Base-by-base conservation (phyloP, 2,113 vertebrate genomes). In the Oenanthe oenanthe region DNA sequence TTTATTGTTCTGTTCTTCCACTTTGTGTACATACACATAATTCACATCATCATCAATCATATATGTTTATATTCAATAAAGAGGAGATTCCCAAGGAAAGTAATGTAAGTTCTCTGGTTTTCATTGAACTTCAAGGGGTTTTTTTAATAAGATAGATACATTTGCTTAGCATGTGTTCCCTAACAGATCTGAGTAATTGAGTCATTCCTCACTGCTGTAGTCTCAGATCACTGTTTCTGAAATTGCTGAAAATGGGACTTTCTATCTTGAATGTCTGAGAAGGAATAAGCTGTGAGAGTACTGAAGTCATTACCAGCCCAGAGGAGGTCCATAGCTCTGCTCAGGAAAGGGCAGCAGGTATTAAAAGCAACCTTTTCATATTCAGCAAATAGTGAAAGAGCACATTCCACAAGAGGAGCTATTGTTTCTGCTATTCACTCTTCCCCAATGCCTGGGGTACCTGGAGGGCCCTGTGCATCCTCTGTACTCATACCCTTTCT, bases 201-300 rank as follows among this genome's bases (percentile, higher is more conserved):
- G 26, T 90, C 36, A 85, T 91, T 89, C 51, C 54, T 94, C 42
- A 61, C 47, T 3, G 6, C 14, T 68, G 20, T 65, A 57, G 32
- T 62, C 21, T 80, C 31, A 53, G 79, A 74, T 84, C 72, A 60
- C 70, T 63, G 26, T 82, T 87, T 76, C 57, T 89, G 71, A 88
- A 94, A 85, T 62, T 66, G 45, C 42, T 80, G 88, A 70, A 93
- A 93, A 90, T 54, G 56, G 47, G 47, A 62, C 42, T 88, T 91
- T 62, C 47, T 66, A 0, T 79, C 70, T 62, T 75, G 58, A 73
- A 77, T 32, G 47, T 57, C 62, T 65, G 74, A 76, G 84, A 88
- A 85, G 50, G 36, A 94, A 82, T 66, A 87, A 89, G 18, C 50
- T 82, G 54, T 1, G 11, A 47, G 50, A 87, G 57, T 42, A 68